Conservation (phyloP, 2,797 vertebrate genomes). For the Hemibagrus guttatus region DNA sequence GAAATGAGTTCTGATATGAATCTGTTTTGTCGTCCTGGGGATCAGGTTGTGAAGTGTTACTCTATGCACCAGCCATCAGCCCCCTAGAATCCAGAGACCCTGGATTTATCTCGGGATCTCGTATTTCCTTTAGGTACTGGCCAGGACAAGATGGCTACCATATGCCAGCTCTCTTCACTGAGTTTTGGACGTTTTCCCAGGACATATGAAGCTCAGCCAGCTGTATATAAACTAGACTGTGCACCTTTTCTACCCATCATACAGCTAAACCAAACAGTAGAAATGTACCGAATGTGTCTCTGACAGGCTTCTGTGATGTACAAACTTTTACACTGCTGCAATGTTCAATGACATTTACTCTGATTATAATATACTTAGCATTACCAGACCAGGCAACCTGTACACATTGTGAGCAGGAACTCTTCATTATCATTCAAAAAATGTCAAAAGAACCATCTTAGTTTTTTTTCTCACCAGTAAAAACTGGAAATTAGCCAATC, state of each 20-base stretch:
- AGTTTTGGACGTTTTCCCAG: conserved; percentile 47
- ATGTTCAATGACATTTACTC: neutral
- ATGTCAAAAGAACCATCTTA: too few relatives aligned
- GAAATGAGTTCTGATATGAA: conserved; percentile 20
- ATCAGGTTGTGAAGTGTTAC: conserved; percentile 12
- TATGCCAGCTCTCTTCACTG: conserved; percentile 75
- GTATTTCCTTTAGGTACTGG: conserved; percentile 72
- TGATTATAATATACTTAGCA: neutral
- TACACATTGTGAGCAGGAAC: neutral
- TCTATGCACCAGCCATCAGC: conserved; percentile 4
- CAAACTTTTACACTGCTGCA: neutral
- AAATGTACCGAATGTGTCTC: conserved; percentile 29
- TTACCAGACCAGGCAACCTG: neutral
- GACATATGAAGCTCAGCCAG: conserved; percentile 49
- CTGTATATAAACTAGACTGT: conserved; percentile 38
- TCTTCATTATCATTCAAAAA: too few relatives aligned
- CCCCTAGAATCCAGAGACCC: conserved; percentile 27
- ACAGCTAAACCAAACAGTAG: conserved; percentile 29
- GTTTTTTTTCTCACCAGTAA: neutral
- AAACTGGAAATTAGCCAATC: neutral
- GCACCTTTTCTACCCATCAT: conserved; percentile 28
- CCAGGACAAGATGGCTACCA: conserved; percentile 77
- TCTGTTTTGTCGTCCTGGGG: conserved; percentile 6
- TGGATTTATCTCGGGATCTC: conserved; percentile 57
- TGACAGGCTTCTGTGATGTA: neutral